These are phyloP conservation scores for Oxystoma pomonae DNA, from an alignment of 2,888 invertebrate genomes.

Conservation along the genomic window DNA sequence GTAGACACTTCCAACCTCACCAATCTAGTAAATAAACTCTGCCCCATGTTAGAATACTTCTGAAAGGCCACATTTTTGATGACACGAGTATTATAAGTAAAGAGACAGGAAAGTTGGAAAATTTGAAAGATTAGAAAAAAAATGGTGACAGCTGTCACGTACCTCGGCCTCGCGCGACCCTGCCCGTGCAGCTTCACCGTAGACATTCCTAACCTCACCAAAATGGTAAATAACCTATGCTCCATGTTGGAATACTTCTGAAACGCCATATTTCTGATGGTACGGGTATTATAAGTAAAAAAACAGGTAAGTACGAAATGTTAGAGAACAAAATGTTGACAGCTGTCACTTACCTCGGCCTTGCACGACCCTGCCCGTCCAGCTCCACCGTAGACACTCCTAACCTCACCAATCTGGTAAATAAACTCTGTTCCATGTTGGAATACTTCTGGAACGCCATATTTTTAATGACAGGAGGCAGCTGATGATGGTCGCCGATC, in stretches of 20 bases:
- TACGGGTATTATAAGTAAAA: too few relatives aligned
- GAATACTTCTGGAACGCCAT: slow-evolving; percentile 99
- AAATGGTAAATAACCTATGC: slow-evolving; percentile 93
- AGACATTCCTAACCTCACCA: slow-evolving; percentile 94
- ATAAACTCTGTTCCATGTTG: slow-evolving; percentile 99
- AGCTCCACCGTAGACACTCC: slow-evolving; percentile 97
- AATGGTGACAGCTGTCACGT: too few relatives aligned
- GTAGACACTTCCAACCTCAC: slow-evolving; percentile 96
- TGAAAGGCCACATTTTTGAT: slow-evolving; percentile 99
- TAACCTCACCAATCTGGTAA: slow-evolving; percentile 91
- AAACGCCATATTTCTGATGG: slow-evolving; percentile 99
- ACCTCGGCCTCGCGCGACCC: slow-evolving; percentile 87
- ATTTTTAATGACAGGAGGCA: slow-evolving; percentile 99
- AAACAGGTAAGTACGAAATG: too few relatives aligned
- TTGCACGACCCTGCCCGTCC: slow-evolving; percentile 95
- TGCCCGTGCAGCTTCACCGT: slow-evolving; percentile 97
- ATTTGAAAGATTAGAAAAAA: too few relatives aligned
- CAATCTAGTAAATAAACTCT: slow-evolving; percentile 94
- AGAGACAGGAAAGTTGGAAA: too few relatives aligned
- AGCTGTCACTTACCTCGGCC: slow-evolving; percentile 63
- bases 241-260: slow-evolving; percentile 99
- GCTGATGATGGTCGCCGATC: slow-evolving; percentile 99
- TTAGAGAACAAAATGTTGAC: too few relatives aligned
- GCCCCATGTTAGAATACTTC: slow-evolving; percentile 99
- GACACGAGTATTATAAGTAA: too few relatives aligned